phyloP scores from a whole-genome alignment of 1,140 invertebrate genomes.

The Littorina saxatilis region DNA sequence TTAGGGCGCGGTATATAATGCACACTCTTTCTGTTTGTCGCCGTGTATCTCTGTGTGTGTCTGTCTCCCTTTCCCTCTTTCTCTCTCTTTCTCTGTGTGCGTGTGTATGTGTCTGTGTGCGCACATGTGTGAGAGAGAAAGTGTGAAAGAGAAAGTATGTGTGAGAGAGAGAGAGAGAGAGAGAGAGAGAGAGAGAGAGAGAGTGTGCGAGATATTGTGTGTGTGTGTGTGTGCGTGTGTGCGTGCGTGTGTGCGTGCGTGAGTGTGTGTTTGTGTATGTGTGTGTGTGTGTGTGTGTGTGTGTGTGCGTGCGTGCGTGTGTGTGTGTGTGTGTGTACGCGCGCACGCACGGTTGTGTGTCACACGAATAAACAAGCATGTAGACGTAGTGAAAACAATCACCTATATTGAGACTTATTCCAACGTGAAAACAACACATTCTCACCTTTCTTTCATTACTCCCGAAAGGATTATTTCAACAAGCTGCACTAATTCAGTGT shows the following conservation, averaged over 20 bases:
- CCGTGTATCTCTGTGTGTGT: too few relatives aligned
- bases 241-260: neutral
- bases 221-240: neutral
- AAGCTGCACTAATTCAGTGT: too few relatives aligned
- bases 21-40: too few relatives aligned
- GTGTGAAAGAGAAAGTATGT: neutral
- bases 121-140: conserved; percentile 25
- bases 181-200: conserved; percentile 18
- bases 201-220: neutral
- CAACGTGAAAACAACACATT: too few relatives aligned
- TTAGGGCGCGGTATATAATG: too few relatives aligned
- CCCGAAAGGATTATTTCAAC: too few relatives aligned
- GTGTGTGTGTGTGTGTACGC: neutral
- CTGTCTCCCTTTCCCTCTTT: too few relatives aligned
- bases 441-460: too few relatives aligned
- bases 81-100: too few relatives aligned
- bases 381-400: too few relatives aligned
- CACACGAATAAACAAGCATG: neutral
- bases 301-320: neutral
- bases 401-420: too few relatives aligned
- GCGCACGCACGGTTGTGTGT: neutral
- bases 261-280: conserved; percentile 16
- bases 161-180: conserved; percentile 5
- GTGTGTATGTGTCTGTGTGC: too few relatives aligned
- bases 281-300: conserved; percentile 18